Evolutionary conservation across 2,113 vertebrate species (phyloP).

Genomic region (Phalacrocorax brasilianus): DNA sequence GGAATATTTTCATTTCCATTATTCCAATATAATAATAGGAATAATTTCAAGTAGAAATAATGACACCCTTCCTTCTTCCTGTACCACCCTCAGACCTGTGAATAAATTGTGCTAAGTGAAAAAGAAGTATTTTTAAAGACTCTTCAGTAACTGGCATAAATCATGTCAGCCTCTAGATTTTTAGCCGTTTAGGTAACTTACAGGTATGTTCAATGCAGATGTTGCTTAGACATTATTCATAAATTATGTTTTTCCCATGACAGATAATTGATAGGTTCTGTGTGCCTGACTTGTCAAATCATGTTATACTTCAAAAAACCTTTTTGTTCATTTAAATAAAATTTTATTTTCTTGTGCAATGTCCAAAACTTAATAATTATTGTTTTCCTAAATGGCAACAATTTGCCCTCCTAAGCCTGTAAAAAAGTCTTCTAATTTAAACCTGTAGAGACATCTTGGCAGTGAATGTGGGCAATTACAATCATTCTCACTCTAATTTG

Average conservation of each 20-base stretch:
- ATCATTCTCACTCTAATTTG: constrained; percentile 27
- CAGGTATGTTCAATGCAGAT: not conserved
- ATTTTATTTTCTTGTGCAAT: not conserved
- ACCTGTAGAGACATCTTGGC: not conserved
- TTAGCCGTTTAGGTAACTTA: not conserved
- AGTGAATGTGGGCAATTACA: constrained; percentile 2
- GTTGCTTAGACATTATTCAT: constrained; percentile 7
- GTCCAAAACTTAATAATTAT: constrained; percentile 26
- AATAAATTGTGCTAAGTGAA: not conserved
- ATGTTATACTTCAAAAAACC: not conserved
- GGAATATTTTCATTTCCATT: no score
- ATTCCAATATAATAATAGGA: no score
- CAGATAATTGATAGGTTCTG: not conserved
- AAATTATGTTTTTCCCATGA: not conserved
- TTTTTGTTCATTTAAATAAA: not conserved
- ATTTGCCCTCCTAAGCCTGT: constrained; percentile 1
- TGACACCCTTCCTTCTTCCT: not conserved
- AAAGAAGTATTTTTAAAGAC: not conserved
- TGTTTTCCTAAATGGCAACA: constrained; percentile 13
- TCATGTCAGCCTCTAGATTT: not conserved
- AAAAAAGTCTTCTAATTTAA: constrained; percentile 33
- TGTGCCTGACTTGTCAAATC: not conserved
- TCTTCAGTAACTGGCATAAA: not conserved
- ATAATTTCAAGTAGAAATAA: not conserved
- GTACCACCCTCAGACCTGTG: not conserved